These are phyloP conservation scores for Gonioctena quinquepunctata DNA, from an alignment of 1,140 invertebrate species.

Conservation along the genomic window DNA sequence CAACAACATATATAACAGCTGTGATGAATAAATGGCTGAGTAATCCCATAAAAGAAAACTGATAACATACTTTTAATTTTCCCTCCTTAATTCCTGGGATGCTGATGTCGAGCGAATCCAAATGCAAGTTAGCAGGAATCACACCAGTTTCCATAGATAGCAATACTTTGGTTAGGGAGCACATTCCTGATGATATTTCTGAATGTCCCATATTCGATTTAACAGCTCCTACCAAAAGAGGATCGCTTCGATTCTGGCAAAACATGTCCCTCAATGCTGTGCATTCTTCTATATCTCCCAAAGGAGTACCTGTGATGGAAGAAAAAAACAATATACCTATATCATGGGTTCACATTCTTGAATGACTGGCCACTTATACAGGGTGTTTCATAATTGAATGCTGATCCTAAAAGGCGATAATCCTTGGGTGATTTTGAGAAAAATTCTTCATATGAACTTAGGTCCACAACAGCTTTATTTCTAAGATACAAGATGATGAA, in stretches of 20 bases:
- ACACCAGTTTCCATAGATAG: conserved; percentile 68
- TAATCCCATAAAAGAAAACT: no score
- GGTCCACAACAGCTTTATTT: no score
- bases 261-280: conserved; percentile 82
- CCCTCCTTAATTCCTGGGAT: conserved; percentile 72
- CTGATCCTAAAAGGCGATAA: no score
- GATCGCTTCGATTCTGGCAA: conserved; percentile 67
- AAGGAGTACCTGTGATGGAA: conserved; percentile 57
- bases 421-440: no score
- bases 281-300: conserved; percentile 85
- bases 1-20: no score
- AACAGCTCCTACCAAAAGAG: conserved; percentile 82
- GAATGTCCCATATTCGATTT: conserved; percentile 94
- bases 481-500: no score
- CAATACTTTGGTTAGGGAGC: conserved; percentile 80
- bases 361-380: no score
- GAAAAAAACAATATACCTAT: no score
- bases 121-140: conserved; percentile 76
- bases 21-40: no score
- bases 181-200: conserved; percentile 85
- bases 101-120: conserved; percentile 69
- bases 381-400: no score
- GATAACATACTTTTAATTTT: conserved; percentile 65
- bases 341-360: no score
- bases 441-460: no score